Percentiles rank a stretch among this genome's conserved stretches.
Evolutionary conservation across 2,797 vertebrate genomes (phyloP).

Genomic region (Epinephelus coioides): DNA sequence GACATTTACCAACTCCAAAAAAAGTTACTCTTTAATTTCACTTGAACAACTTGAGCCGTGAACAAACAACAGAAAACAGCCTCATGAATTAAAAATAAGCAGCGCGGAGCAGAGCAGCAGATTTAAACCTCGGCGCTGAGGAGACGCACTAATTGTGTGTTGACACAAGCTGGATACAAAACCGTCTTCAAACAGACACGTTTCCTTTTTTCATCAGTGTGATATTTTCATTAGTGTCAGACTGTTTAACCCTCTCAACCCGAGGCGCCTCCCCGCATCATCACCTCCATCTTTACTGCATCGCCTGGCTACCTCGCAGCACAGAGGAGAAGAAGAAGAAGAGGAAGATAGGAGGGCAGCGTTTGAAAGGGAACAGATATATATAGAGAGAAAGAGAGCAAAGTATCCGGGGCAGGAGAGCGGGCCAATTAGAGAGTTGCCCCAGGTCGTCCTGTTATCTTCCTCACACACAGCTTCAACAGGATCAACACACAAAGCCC

Average conservation of each 20-base stretch:
- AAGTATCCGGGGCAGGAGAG: neutral
- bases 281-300: slow-evolving; percentile 13
- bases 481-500: slow-evolving; percentile 2
- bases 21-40: neutral
- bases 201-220: neutral
- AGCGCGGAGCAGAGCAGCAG: no score
- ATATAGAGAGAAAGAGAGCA: neutral
- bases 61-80: neutral
- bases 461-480: neutral
- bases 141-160: slow-evolving; percentile 8
- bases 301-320: slow-evolving; percentile 28
- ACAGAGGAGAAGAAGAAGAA: no score
- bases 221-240: slow-evolving; percentile 28
- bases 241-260: slow-evolving; percentile 59
- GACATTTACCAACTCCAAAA: neutral
- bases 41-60: neutral
- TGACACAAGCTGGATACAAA: slow-evolving; percentile 8
- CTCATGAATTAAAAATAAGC: slow-evolving; percentile 23
- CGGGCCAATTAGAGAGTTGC: slow-evolving; percentile 6
- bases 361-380: no score
- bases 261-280: slow-evolving; percentile 30
- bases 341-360: no score
- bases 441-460: slow-evolving; percentile 1
- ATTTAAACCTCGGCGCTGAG: neutral
- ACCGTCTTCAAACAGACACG: slow-evolving; percentile 2